These are phyloP conservation scores for Dynastes hyllus DNA, from an alignment of 2,888 invertebrate species.

Conservation along the genomic window DNA sequence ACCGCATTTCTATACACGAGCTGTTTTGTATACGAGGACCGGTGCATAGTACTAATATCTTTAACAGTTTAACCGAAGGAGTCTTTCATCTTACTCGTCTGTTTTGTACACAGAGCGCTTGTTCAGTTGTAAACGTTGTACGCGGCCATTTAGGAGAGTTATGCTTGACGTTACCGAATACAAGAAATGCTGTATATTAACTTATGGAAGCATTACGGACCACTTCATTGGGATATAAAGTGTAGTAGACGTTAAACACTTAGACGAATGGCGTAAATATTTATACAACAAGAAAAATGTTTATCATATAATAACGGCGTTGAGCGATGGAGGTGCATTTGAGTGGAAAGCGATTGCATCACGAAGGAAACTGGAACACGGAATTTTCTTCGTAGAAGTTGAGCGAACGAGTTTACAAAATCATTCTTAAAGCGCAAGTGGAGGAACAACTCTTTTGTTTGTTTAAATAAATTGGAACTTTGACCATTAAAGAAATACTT, in stretches of 20 bases:
- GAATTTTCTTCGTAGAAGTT: constrained; percentile 17
- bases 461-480: not conserved
- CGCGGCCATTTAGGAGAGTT: constrained; percentile 26
- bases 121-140: constrained; percentile 40
- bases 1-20: constrained; percentile 8
- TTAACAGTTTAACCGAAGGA: constrained; percentile 39
- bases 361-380: constrained; percentile 21
- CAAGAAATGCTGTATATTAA: constrained; percentile 40
- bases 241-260: constrained; percentile 38
- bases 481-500: too few relatives aligned
- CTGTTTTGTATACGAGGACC: constrained; percentile 10
- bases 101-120: constrained; percentile 36
- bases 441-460: not conserved
- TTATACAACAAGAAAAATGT: constrained; percentile 42
- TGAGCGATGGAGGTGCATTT: constrained; percentile 25
- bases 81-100: constrained; percentile 44
- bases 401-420: constrained; percentile 7
- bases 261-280: constrained; percentile 37
- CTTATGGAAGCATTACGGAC: constrained; percentile 39
- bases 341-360: constrained; percentile 23
- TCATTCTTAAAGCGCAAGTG: not conserved
- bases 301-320: constrained; percentile 36
- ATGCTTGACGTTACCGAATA: constrained; percentile 38
- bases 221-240: constrained; percentile 43
- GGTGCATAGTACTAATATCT: constrained; percentile 33